Base-by-base conservation (phyloP, 2,888 invertebrate species). In the Lithophane ornitopus region DNA sequence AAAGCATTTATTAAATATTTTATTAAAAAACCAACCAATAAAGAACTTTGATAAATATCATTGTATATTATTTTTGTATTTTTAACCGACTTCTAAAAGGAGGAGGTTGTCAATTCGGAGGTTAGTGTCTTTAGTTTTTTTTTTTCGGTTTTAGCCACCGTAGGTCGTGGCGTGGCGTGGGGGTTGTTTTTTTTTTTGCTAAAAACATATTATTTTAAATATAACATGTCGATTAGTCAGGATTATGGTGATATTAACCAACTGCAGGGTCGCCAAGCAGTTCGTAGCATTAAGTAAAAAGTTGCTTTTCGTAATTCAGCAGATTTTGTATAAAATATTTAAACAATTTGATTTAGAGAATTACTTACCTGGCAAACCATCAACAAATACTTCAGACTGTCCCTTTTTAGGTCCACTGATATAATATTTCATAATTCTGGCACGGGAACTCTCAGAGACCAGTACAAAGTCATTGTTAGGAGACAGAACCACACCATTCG, bases 401-500 rank as follows among this genome's bases (percentile, higher is more conserved):
- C 99, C 99, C 86, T 97, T 97, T 88, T 98, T 98, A 0, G 98
- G 96, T 6, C 99, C 99, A 90, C 97, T 98, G 16, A 99, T 91
- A 90, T 98, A 97, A 92, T 98, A 98, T 89, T 98, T 98, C 9
- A 97, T 90, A n/a, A 99, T 94, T 82, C 98, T 97, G 72, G 97
- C 97, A 8, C 94, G 95, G 7, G 93, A 90, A 0, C 98, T 97
- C 94, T 99, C 99, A 2, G 97, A 94, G 0, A 99, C 97, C 44
- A 99, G 93, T 6, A 99, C 91, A 89, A 98, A 98, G 78, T 98
- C 97, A 92, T 98, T 98, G 89, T 98, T 98, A 9, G 98, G 97
- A 22, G 98, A 98, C 0, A 99, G 90, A 70, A 97, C 97, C 41
- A 99, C 93, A 26, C 99, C 99, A 94, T 99, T 99, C 0, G 99